Conservation (phyloP, 2,888 invertebrate genomes). For the Cryptosula pallasiana region DNA sequence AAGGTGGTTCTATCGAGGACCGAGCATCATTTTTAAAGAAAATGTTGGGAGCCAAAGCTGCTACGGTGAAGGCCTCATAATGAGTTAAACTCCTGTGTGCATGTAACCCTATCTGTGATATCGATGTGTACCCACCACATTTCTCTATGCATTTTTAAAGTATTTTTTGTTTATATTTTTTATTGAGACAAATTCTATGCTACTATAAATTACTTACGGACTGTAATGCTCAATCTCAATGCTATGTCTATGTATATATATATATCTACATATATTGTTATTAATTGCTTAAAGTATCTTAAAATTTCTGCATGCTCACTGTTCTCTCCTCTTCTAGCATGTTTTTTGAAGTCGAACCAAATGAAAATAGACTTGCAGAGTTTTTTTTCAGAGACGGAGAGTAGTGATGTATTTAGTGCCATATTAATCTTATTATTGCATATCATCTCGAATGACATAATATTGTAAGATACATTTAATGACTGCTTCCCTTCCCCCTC, state of each 20-base stretch:
- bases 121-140: not conserved
- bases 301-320: not conserved
- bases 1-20: not conserved
- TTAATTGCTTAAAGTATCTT: too few species aligned
- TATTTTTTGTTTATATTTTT: not conserved
- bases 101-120: not conserved
- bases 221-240: not conserved
- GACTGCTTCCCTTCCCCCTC: not conserved
- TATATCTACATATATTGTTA: too few species aligned
- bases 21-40: slow-evolving; percentile 22
- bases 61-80: slow-evolving; percentile 10
- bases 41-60: slow-evolving; percentile 22
- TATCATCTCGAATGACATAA: not conserved
- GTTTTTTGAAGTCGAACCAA: too few species aligned
- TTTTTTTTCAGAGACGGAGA: not conserved
- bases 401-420: not conserved
- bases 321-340: too few species aligned
- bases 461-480: not conserved
- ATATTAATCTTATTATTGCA: not conserved
- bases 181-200: not conserved
- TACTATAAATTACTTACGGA: not conserved
- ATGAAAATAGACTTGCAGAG: too few species aligned
- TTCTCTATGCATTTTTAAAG: not conserved
- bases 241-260: not conserved
- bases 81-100: not conserved